These are phyloP conservation scores for Corythornis madagascariensis DNA, from an alignment of 2,113 vertebrate species.

Conservation along the genomic window DNA sequence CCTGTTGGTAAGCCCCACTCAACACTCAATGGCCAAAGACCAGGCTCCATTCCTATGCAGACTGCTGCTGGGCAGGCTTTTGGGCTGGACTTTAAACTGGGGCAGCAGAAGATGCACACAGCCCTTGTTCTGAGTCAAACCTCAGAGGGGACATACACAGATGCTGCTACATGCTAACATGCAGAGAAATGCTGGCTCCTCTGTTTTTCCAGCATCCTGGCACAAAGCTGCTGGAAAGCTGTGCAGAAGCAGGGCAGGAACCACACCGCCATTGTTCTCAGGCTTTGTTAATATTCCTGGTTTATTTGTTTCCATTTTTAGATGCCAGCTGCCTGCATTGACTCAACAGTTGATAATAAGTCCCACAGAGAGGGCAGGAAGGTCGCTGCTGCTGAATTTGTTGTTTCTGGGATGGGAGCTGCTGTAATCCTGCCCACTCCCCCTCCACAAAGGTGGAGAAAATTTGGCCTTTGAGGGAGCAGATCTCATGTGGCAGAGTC, in stretches of 20 bases:
- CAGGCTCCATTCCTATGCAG: background rate
- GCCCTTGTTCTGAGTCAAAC: background rate
- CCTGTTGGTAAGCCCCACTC: constrained; percentile 77
- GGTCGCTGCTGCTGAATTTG: constrained; percentile 55
- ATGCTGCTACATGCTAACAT: background rate
- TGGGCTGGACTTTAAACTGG: background rate
- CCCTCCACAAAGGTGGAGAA: background rate
- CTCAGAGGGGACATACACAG: background rate
- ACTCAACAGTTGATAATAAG: background rate
- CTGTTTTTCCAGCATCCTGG: background rate
- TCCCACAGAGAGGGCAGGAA: constrained; percentile 45
- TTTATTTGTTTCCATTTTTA: constrained; percentile 66
- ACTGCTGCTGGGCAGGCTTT: background rate
- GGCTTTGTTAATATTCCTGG: constrained; percentile 49
- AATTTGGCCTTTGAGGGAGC: background rate
- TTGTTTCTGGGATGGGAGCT: constrained; percentile 19
- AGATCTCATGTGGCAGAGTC: background rate
- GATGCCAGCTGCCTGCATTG: constrained; percentile 50
- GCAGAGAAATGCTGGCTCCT: background rate
- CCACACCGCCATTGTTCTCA: background rate
- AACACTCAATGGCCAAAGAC: background rate
- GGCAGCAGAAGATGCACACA: background rate
- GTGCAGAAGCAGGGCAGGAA: constrained; percentile 36
- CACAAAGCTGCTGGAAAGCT: background rate
- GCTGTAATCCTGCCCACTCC: constrained; percentile 13